Evolutionary conservation across 2,888 invertebrate species (phyloP).

Genomic region (Hydroisotoma schaefferi): DNA sequence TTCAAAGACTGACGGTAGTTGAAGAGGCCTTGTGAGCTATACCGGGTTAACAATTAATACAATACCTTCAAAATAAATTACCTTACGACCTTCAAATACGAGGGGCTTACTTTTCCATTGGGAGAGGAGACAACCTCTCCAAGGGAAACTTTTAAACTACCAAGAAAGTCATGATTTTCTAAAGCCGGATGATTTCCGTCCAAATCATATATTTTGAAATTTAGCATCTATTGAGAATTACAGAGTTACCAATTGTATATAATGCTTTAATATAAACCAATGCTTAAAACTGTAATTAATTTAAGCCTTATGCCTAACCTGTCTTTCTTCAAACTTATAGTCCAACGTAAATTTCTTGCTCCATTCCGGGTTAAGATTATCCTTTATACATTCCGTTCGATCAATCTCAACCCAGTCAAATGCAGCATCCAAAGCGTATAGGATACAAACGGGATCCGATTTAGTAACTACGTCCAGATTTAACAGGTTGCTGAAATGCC

Average conservation of each 20-base stretch:
- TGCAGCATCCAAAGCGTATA: conserved; percentile 51
- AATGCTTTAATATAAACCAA: background rate
- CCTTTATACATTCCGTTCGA: conserved; percentile 54
- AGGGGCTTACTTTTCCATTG: conserved; percentile 27
- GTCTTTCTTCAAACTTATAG: conserved; percentile 60
- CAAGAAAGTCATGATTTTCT: conserved; percentile 55
- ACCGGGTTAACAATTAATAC: background rate
- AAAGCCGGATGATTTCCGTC: conserved; percentile 50
- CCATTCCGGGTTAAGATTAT: conserved; percentile 57
- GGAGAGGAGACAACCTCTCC: conserved; percentile 54
- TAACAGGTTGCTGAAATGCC: conserved; percentile 52
- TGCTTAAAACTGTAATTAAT: background rate
- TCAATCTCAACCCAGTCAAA: conserved; percentile 52
- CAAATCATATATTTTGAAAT: conserved; percentile 55
- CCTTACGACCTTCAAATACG: background rate
- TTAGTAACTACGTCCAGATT: conserved; percentile 57
- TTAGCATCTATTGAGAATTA: conserved; percentile 50
- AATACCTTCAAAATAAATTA: background rate
- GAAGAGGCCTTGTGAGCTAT: conserved; percentile 22
- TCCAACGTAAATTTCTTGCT: conserved; percentile 56
- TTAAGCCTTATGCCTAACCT: conserved; percentile 50
- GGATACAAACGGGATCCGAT: conserved; percentile 58
- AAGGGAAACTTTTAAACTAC: conserved; percentile 56
- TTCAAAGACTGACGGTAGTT: conserved; percentile 22
- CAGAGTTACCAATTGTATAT: background rate